phyloP scores from a whole-genome alignment of 2,888 invertebrate species.

The Oxycera nigricornis region DNA sequence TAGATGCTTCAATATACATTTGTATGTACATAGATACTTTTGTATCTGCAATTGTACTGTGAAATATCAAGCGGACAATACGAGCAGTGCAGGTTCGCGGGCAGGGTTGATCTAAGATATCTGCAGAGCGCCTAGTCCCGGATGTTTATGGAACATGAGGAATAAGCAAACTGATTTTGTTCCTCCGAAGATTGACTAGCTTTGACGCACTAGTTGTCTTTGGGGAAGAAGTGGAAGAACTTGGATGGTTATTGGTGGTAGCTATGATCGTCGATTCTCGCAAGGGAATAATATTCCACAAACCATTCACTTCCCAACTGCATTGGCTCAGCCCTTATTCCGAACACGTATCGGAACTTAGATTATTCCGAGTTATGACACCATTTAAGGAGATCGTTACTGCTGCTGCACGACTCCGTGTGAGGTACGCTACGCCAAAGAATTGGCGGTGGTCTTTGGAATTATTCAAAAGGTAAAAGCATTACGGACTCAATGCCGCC shows the following conservation, averaged over 20 bases:
- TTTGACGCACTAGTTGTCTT: too few relatives aligned
- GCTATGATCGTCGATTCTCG: too few relatives aligned
- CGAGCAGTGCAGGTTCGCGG: background rate
- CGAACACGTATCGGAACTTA: slow-evolving; percentile 3
- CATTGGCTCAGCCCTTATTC: background rate
- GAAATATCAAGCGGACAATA: background rate
- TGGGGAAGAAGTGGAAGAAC: too few relatives aligned
- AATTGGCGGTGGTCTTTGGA: slow-evolving; percentile 43
- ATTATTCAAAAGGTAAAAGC: slow-evolving; percentile 38
- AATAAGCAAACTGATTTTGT: too few relatives aligned
- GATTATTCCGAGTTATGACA: slow-evolving; percentile 38
- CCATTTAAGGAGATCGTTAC: slow-evolving; percentile 45
- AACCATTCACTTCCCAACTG: too few relatives aligned
- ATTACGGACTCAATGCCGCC: slow-evolving; percentile 21
- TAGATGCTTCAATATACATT: background rate
- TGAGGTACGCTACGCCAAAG: slow-evolving; percentile 40
- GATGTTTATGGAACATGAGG: too few relatives aligned
- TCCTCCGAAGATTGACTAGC: too few relatives aligned
- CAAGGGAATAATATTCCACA: too few relatives aligned
- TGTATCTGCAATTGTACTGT: too few relatives aligned
- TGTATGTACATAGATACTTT: background rate
- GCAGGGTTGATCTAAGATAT: slow-evolving; percentile 10
- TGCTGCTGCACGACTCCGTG: slow-evolving; percentile 41
- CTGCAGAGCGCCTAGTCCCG: too few relatives aligned
- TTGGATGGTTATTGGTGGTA: too few relatives aligned